Evolutionary conservation across 2,888 invertebrate species (phyloP).

Genomic region (Thereva nobilitata): DNA sequence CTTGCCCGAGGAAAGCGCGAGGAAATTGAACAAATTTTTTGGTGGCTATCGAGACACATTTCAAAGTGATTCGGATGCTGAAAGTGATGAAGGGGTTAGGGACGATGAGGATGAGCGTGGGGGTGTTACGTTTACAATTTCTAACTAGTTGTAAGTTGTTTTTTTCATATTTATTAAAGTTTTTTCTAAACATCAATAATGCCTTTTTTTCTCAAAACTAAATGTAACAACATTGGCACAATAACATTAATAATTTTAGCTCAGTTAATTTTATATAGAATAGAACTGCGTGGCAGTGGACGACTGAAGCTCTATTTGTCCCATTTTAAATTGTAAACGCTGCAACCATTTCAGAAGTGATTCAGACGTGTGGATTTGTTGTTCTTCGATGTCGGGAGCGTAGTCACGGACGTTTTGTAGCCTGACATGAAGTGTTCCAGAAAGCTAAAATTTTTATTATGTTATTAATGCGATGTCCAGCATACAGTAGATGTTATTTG

Average conservation of each 20-base stretch:
- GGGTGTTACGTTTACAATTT: slow-evolving; percentile 46
- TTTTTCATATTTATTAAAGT: slow-evolving; percentile 16
- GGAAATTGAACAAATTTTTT: slow-evolving; percentile 49
- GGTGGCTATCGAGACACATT: slow-evolving; percentile 47
- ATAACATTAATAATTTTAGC: background rate
- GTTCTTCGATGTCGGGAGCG: slow-evolving; percentile 60
- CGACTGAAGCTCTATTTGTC: slow-evolving; percentile 92
- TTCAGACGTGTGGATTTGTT: slow-evolving; percentile 57
- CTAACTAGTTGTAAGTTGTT: slow-evolving; percentile 39
- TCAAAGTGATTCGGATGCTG: slow-evolving; percentile 46
- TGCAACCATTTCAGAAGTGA: slow-evolving; percentile 82
- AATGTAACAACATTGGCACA: background rate
- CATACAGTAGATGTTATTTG: too few species aligned
- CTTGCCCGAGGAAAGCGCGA: slow-evolving; percentile 46
- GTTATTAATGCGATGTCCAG: slow-evolving; percentile 36
- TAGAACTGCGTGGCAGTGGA: slow-evolving; percentile 91
- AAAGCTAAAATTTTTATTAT: slow-evolving; percentile 65
- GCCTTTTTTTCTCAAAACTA: background rate
- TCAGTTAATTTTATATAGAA: slow-evolving; percentile 62
- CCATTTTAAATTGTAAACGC: slow-evolving; percentile 95
- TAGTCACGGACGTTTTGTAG: slow-evolving; percentile 87
- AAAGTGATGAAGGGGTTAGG: slow-evolving; percentile 50
- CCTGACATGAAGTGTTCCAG: slow-evolving; percentile 84
- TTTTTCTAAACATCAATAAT: background rate
- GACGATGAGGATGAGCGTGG: slow-evolving; percentile 50